Evolutionary conservation across 2,888 invertebrate genomes (phyloP).

Genomic region (Onthophagus sagittarius): DNA sequence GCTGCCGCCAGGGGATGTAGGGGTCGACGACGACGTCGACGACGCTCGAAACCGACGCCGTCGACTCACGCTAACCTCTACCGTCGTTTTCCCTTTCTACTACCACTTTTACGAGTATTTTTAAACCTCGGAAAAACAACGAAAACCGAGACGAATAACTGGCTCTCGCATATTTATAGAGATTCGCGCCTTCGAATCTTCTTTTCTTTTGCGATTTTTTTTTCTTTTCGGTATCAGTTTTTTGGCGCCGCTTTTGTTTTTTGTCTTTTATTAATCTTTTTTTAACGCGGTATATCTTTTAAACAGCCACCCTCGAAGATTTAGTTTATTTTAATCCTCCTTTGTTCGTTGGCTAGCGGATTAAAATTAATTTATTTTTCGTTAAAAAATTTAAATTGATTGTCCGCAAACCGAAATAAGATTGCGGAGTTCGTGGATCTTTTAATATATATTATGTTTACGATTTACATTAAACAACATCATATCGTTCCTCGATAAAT

Average conservation of each 20-base stretch:
- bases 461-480: neutral
- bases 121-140: constrained; percentile 21
- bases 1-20: neutral
- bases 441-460: neutral
- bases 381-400: too few relatives aligned
- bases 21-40: too few relatives aligned
- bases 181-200: constrained; percentile 17
- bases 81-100: constrained; percentile 31
- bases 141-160: neutral
- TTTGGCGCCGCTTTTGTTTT: neutral
- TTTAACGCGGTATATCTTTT: neutral
- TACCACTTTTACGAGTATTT: constrained; percentile 32
- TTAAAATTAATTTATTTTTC: too few relatives aligned
- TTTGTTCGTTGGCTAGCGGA: neutral
- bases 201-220: neutral
- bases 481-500: neutral
- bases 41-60: neutral
- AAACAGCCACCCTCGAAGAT: neutral
- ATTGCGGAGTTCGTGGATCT: neutral
- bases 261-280: too few relatives aligned
- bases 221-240: neutral
- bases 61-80: neutral
- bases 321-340: neutral
- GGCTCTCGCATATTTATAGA: constrained; percentile 13
- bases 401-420: neutral